Base-by-base conservation (phyloP, 2,797 vertebrate genomes). In the Linurgus olivaceus region DNA sequence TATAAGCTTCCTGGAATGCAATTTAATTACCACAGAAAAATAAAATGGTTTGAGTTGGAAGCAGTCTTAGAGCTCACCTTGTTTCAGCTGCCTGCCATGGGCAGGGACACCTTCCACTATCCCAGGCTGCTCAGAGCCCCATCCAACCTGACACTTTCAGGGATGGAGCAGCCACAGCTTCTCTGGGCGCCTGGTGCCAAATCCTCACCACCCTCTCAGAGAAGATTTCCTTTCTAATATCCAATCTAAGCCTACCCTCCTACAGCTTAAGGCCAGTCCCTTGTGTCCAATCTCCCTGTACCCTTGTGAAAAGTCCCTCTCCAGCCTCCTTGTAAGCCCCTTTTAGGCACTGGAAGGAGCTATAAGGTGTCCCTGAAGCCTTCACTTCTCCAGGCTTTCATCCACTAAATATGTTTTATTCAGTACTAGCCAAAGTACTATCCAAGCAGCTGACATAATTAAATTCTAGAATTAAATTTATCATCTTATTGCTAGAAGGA, bases 391-490 rank as follows among this genome's bases (percentile, higher is more conserved):
- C 40, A 55, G 26, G 40, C 21, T 74, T 48, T 71, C 13, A 68
- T n/a, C 33, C 21, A 82, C 25, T 31, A 82, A 68, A 48, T 33
- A 7, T 1, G 3, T 74, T 76, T 58, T 54, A 57, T 62, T 73
- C 77, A 58, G 18, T 57, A 84, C 68, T 3, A 73, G 47, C n/a
- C 33, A 55, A 82, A 82, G 31, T 42, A 50, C 40, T 31, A 31
- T 29, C 31, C 71, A 78, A 85, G 9, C 23, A 63, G 44, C 18
- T 50, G 44, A 42, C 20, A 52, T 28, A 74, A 52, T 50, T 88
- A 11, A 81, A 90, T 48, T 51, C 17, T 67, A 74, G n/a, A 88
- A 88, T 71, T 54, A 63, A 58, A 79, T 58, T 74, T 62, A 26
- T 42, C 40, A 66, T 67, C 50, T 51, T 67, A 55, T 26, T 55